phyloP scores from a whole-genome alignment of 2,797 vertebrate species.

The Antennarius maculatus region DNA sequence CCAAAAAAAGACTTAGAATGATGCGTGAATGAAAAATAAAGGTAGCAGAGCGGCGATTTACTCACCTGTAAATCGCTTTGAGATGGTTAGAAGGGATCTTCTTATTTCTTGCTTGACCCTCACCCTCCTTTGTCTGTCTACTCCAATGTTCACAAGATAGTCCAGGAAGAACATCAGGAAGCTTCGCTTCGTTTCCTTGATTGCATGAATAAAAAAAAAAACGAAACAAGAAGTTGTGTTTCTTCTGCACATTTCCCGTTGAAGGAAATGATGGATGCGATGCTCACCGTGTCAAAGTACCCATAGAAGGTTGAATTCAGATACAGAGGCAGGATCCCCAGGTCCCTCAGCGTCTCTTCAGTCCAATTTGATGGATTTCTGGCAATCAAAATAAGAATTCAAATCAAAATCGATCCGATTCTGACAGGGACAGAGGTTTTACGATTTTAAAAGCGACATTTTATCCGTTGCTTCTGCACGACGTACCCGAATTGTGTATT shows the following conservation, averaged over 20 bases:
- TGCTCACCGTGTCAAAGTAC: conserved; percentile 64
- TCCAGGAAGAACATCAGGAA: conserved; percentile 65
- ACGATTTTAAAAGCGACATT: not conserved
- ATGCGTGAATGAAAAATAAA: not conserved
- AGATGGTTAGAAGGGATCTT: not conserved
- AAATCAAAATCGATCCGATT: not conserved
- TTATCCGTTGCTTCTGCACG: not conserved
- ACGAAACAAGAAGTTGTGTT: not conserved
- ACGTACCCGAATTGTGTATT: conserved; percentile 69
- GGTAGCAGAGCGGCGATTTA: not conserved
- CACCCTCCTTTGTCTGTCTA: conserved; percentile 4
- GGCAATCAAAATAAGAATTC: conserved; percentile 12
- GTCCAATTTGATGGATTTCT: conserved; percentile 70
- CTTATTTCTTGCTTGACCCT: conserved; percentile 40
- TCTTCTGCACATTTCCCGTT: not conserved
- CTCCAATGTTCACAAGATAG: not conserved
- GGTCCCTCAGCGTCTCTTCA: conserved; percentile 56
- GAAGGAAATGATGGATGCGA: not conserved
- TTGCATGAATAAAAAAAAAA: conserved; percentile 5
- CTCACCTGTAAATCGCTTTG: conserved; percentile 63
- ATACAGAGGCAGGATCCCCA: conserved; percentile 71
- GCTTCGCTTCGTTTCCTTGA: conserved; percentile 48
- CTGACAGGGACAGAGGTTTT: not conserved
- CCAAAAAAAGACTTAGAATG: not conserved
- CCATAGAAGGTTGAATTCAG: conserved; percentile 65